Evolutionary conservation across 1,140 invertebrate species (phyloP).

Genomic region (Acyrthosiphon pisum): DNA sequence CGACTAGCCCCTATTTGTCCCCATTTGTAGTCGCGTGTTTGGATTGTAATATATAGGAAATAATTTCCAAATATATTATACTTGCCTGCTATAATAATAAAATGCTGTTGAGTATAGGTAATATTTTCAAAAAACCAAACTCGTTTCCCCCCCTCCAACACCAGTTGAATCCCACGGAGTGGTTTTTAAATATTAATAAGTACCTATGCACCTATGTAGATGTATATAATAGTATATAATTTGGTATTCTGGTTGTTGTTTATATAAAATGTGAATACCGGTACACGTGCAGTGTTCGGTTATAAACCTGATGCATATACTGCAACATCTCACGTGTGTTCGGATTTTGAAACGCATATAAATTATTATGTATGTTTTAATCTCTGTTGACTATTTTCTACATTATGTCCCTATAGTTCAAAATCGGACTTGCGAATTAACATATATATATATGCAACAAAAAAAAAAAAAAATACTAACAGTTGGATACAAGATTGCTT

Average conservation of each 20-base stretch:
- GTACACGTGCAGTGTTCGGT: neutral
- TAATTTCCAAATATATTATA: neutral
- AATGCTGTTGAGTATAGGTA: neutral
- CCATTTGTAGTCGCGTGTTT: neutral
- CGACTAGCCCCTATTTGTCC: neutral
- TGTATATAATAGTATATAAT: neutral
- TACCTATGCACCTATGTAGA: neutral
- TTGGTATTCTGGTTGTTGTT: neutral
- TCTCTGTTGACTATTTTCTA: neutral
- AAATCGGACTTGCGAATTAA: neutral
- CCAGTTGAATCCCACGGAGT: neutral
- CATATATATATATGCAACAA: neutral
- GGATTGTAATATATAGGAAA: neutral
- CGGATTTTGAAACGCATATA: neutral
- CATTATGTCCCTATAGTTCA: neutral
- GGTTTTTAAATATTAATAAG: neutral
- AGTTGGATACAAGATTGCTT: neutral
- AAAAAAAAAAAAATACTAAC: neutral
- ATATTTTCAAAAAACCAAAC: constrained; percentile 7
- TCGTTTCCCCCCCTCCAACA: neutral
- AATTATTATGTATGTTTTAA: constrained; percentile 15
- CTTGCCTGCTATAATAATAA: neutral
- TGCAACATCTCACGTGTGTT: neutral
- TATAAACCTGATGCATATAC: neutral
- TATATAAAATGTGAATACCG: neutral